Percentiles rank a stretch among this genome's conserved stretches.
These are phyloP conservation scores for Hecatera dysodea DNA, from an alignment of 2,888 invertebrate species.

Conservation along the genomic window DNA sequence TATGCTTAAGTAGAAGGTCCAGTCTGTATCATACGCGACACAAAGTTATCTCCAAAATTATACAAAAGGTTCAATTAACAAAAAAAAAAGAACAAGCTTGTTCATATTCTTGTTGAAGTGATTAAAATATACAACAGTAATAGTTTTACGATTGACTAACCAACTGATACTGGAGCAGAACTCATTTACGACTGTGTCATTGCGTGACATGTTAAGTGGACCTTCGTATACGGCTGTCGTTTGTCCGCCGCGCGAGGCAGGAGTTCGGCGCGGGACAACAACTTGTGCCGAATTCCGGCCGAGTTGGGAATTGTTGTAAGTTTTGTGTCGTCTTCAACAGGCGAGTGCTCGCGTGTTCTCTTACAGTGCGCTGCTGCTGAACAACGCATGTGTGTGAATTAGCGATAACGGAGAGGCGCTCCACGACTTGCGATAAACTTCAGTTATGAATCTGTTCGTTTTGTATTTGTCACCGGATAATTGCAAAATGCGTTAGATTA, in stretches of 20 bases:
- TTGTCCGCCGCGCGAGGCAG: background rate
- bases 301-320: slow-evolving; percentile 45
- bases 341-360: slow-evolving; percentile 4
- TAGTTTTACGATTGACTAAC: background rate
- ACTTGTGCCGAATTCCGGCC: slow-evolving; percentile 28
- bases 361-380: background rate
- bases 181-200: background rate
- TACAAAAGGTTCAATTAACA: no score
- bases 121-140: background rate
- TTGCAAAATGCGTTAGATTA: no score
- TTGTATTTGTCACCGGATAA: no score
- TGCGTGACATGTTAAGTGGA: background rate
- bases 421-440: background rate
- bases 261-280: background rate
- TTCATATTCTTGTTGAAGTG: no score
- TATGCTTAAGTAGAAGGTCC: background rate
- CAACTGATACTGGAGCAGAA: background rate
- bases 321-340: slow-evolving; percentile 37
- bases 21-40: background rate
- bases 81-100: no score
- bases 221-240: slow-evolving; percentile 4
- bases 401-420: slow-evolving; percentile 10
- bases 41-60: background rate
- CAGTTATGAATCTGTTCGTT: background rate
- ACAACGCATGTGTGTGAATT: background rate